These are phyloP conservation scores for Psittacula cyanocephala DNA, from an alignment of 2,113 vertebrate genomes.

Conservation along the genomic window DNA sequence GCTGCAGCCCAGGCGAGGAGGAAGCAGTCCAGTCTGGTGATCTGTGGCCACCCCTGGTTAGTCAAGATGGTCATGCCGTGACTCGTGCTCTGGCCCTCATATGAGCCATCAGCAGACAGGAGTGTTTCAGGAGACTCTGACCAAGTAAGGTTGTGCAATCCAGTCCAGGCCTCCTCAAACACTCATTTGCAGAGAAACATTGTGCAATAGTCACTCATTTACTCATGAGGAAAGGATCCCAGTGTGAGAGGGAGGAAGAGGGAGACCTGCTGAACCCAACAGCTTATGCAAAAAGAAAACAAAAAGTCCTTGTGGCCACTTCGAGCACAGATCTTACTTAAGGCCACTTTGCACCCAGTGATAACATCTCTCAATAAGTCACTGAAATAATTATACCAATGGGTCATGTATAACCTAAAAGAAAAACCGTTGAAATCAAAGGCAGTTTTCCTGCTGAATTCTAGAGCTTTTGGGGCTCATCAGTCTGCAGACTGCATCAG, in stretches of 20 bases:
- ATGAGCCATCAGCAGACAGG: constrained; percentile 26
- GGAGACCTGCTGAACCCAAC: background rate
- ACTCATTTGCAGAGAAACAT: background rate
- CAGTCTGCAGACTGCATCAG: background rate
- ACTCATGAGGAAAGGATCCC: background rate
- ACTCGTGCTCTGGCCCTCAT: background rate
- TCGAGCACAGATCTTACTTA: background rate
- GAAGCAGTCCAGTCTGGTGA: background rate
- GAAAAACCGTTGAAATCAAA: background rate
- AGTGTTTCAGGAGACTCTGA: background rate
- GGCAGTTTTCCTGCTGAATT: background rate
- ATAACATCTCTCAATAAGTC: background rate
- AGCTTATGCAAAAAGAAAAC: background rate
- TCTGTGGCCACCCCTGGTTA: background rate
- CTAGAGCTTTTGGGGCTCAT: background rate
- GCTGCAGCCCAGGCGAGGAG: background rate
- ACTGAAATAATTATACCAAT: background rate
- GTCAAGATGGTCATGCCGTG: background rate
- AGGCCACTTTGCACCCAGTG: background rate
- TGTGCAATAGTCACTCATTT: background rate
- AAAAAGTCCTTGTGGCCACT: background rate
- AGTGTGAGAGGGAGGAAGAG: background rate
- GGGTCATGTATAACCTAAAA: background rate
- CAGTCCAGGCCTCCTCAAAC: background rate
- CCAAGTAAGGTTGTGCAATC: constrained; percentile 21